Percentiles rank a stretch among this genome's conserved stretches.
Conservation (phyloP, 1,140 invertebrate species). For the Ceratina japonica region DNA sequence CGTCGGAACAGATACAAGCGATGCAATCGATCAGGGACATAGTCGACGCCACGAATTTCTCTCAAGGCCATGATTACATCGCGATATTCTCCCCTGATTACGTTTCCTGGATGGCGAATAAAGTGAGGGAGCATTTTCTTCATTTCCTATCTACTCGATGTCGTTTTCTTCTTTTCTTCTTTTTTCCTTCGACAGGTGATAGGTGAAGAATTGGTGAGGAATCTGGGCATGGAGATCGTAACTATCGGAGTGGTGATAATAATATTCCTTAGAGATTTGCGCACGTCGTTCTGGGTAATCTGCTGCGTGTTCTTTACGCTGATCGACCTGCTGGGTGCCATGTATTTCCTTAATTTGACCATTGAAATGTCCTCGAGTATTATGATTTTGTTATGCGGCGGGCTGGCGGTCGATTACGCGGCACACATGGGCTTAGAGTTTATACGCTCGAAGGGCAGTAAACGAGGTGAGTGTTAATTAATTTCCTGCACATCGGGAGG, state of each 20-base stretch:
- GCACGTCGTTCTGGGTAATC: constrained; percentile 79
- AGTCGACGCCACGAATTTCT: constrained; percentile 67
- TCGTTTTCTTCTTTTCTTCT: no score
- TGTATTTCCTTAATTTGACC: constrained; percentile 81
- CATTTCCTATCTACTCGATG: neutral
- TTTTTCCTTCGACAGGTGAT: constrained; percentile 78
- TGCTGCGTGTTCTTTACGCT: constrained; percentile 80
- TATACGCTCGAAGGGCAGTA: constrained; percentile 75
- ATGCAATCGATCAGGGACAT: constrained; percentile 73
- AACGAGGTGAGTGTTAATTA: constrained; percentile 68
- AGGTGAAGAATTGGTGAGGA: constrained; percentile 80
- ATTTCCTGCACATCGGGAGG: neutral
- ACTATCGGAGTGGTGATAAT: constrained; percentile 80
- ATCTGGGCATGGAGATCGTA: constrained; percentile 79
- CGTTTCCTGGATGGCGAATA: constrained; percentile 73
- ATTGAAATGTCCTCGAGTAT: constrained; percentile 82
- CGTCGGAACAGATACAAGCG: constrained; percentile 69
- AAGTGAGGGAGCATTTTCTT: constrained; percentile 53
- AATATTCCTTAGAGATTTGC: constrained; percentile 79
- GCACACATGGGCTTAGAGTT: constrained; percentile 82
- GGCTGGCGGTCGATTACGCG: constrained; percentile 82
- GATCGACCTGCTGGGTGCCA: constrained; percentile 80
- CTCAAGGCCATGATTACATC: constrained; percentile 62
- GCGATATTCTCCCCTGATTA: constrained; percentile 74
- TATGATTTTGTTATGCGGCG: constrained; percentile 77